These are phyloP conservation scores for Sakesphorus luctuosus DNA, from an alignment of 2,113 vertebrate species.

Conservation along the genomic window DNA sequence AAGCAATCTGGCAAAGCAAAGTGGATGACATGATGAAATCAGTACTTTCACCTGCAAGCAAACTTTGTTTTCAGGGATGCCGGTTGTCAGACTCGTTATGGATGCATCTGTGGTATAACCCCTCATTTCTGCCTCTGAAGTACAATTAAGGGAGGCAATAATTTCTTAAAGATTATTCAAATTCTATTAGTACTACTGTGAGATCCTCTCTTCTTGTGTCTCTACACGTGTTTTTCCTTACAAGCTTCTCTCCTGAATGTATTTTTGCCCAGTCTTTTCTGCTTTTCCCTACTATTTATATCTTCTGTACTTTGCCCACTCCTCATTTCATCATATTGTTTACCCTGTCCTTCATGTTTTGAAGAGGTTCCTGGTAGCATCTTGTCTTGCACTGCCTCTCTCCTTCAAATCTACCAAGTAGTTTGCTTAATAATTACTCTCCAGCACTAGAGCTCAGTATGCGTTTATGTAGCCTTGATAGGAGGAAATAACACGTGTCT, in stretches of 20 bases:
- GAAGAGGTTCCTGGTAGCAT: background rate
- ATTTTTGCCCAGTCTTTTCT: background rate
- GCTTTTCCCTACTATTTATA: background rate
- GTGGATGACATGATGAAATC: constrained; percentile 30
- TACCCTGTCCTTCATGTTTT: background rate
- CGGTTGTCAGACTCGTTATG: background rate
- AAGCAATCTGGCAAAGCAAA: constrained; percentile 44
- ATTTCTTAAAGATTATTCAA: background rate
- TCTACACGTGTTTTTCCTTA: background rate
- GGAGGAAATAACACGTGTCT: background rate
- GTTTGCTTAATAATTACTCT: background rate
- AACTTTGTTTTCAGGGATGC: constrained; percentile 28
- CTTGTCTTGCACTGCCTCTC: background rate
- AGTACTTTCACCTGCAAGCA: constrained; percentile 48
- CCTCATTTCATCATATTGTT: background rate
- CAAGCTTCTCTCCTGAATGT: background rate
- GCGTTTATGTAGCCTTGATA: background rate
- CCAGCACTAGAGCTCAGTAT: background rate
- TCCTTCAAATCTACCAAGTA: background rate
- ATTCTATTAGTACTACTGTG: background rate
- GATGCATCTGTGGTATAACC: constrained; percentile 13
- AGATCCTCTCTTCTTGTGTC: background rate
- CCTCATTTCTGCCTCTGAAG: constrained; percentile 32
- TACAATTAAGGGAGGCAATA: background rate
- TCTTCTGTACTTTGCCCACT: background rate